Percentiles rank a stretch among this genome's conserved stretches.
phyloP scores from a whole-genome alignment of 2,888 invertebrate species.

The Euzophera pinguis region DNA sequence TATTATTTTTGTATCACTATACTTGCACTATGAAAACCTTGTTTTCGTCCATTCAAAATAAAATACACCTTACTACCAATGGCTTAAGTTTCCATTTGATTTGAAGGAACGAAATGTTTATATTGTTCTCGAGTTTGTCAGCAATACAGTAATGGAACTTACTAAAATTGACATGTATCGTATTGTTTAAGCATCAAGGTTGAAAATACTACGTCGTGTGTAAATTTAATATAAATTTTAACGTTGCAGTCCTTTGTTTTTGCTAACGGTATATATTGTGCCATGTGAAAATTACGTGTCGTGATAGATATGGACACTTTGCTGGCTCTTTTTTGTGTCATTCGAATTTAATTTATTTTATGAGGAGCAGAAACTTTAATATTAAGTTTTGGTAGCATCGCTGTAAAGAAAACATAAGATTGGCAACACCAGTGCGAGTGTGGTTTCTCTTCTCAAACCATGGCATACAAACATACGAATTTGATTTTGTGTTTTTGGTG shows the following conservation, averaged over 20 bases:
- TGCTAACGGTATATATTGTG: conserved; percentile 24
- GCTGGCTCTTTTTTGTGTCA: conserved; percentile 17
- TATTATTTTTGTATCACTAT: conserved; percentile 25
- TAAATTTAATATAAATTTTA: not conserved
- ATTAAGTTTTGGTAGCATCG: no score
- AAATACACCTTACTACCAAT: not conserved
- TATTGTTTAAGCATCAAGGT: conserved; percentile 11
- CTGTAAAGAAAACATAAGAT: no score
- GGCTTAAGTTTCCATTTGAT: not conserved
- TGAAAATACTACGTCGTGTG: conserved; percentile 8
- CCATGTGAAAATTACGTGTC: conserved; percentile 21
- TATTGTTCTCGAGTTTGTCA: conserved; percentile 5
- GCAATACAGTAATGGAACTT: not conserved
- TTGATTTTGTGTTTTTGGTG: no score
- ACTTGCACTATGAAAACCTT: conserved; percentile 17
- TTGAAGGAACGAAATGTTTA: not conserved
- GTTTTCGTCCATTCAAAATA: not conserved
- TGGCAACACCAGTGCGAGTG: no score
- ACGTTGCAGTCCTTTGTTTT: conserved; percentile 19
- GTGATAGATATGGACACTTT: conserved; percentile 24
- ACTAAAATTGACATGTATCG: not conserved
- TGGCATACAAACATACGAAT: no score
- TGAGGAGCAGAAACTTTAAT: not conserved
- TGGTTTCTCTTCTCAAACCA: no score
- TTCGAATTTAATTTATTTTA: conserved; percentile 11